Evolutionary conservation across 2,888 invertebrate genomes (phyloP).

Genomic region (Apantesis nais): DNA sequence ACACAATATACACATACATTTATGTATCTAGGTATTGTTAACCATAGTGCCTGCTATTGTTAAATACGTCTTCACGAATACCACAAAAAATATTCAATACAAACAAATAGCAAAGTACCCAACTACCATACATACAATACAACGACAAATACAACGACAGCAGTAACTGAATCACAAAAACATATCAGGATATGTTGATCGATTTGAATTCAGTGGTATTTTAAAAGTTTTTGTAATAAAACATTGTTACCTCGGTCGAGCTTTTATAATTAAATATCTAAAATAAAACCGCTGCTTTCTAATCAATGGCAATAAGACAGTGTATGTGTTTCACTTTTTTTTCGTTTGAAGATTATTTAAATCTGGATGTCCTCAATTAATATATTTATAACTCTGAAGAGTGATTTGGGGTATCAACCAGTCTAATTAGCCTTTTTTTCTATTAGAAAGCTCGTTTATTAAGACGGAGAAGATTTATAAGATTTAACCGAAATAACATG

Average conservation of each 20-base stretch:
- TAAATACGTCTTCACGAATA: no score
- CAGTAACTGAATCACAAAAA: background rate
- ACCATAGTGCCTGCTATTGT: background rate
- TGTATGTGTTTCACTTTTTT: background rate
- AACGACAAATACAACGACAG: no score
- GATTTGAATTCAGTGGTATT: background rate
- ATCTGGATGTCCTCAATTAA: background rate
- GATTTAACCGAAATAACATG: background rate
- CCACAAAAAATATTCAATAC: no score
- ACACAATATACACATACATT: background rate
- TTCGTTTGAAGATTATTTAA: background rate
- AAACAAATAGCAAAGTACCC: no score
- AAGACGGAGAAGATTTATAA: background rate
- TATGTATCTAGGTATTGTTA: background rate
- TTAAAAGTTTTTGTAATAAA: no score
- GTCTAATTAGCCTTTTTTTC: background rate
- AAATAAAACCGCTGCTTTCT: background rate
- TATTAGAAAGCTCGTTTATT: background rate
- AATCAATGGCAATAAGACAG: background rate
- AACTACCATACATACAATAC: no score
- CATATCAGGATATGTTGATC: background rate
- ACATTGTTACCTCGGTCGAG: no score
- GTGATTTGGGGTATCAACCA: background rate
- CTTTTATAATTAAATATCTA: no score
- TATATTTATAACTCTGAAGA: background rate